These are phyloP conservation scores for Phortica okadai DNA, from an alignment of 2,888 invertebrate genomes.

Conservation along the genomic window DNA sequence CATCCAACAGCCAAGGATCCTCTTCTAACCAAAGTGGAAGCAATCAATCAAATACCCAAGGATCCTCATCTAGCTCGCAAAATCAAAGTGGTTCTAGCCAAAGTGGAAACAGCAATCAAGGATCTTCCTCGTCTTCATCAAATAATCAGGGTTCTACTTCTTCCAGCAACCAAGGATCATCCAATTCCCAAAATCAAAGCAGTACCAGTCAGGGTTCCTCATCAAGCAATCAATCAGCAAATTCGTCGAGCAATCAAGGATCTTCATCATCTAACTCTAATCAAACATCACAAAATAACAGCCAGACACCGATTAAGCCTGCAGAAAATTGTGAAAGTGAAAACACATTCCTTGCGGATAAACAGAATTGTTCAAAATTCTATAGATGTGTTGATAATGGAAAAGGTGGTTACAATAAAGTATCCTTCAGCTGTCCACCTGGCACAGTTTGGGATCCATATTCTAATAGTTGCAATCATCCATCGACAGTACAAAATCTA, in stretches of 20 bases:
- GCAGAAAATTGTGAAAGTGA: conserved; percentile 73
- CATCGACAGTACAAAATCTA: conserved; percentile 59
- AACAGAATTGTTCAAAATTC: conserved; percentile 79
- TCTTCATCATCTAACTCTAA: conserved; percentile 38
- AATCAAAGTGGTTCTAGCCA: not conserved
- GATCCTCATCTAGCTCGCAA: conserved; percentile 24
- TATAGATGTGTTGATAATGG: conserved; percentile 78
- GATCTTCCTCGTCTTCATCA: conserved; percentile 36
- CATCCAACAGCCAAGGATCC: conserved; percentile 4
- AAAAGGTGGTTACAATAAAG: conserved; percentile 76
- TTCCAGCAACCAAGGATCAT: not conserved
- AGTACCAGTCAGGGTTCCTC: conserved; percentile 31
- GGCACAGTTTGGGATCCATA: conserved; percentile 80
- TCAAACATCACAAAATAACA: conserved; percentile 44
- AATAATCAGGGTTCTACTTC: not conserved
- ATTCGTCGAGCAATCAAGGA: conserved; percentile 46
- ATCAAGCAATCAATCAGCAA: not conserved
- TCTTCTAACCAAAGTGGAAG: conserved; percentile 35
- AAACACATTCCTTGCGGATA: conserved; percentile 75
- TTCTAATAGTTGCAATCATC: conserved; percentile 78
- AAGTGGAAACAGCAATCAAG: conserved; percentile 26
- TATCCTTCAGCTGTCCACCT: conserved; percentile 78
- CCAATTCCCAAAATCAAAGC: not conserved
- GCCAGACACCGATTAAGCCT: conserved; percentile 63
- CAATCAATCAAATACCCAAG: conserved; percentile 37